phyloP scores from a whole-genome alignment of 2,797 vertebrate species.

The Sebastes melanostomus region DNA sequence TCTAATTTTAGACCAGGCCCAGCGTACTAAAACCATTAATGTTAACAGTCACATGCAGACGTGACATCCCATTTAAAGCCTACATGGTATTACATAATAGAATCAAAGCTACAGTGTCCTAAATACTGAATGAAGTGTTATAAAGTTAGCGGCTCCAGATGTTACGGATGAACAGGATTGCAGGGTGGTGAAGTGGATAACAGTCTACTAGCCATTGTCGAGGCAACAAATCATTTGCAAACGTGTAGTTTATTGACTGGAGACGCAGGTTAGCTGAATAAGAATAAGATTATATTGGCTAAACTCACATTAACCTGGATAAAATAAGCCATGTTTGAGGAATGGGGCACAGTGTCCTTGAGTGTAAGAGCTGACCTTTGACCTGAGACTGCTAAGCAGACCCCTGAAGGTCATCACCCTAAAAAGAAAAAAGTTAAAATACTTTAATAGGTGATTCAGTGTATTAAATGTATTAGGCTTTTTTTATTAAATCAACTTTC shows the following conservation, averaged over 20 bases:
- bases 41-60: not conserved
- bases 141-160: not conserved
- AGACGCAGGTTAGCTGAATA: no score
- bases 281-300: not conserved
- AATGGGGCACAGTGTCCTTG: not conserved
- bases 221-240: not conserved
- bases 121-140: conserved; percentile 10
- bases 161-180: not conserved
- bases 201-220: no score
- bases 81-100: not conserved
- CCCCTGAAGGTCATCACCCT: no score
- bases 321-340: not conserved
- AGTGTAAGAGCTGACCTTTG: not conserved
- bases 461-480: no score
- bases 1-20: conserved; percentile 39
- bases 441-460: no score
- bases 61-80: not conserved
- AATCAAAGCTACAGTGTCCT: not conserved
- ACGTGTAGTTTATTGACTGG: not conserved
- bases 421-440: no score
- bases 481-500: no score
- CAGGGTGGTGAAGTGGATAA: not conserved
- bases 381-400: no score
- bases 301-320: not conserved
- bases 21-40: conserved; percentile 19